A percentile compares a stretch with the other conserved stretches of the same genome.
Evolutionary conservation across 2,797 vertebrate species (phyloP).

Genomic region (Ataeniobius toweri): DNA sequence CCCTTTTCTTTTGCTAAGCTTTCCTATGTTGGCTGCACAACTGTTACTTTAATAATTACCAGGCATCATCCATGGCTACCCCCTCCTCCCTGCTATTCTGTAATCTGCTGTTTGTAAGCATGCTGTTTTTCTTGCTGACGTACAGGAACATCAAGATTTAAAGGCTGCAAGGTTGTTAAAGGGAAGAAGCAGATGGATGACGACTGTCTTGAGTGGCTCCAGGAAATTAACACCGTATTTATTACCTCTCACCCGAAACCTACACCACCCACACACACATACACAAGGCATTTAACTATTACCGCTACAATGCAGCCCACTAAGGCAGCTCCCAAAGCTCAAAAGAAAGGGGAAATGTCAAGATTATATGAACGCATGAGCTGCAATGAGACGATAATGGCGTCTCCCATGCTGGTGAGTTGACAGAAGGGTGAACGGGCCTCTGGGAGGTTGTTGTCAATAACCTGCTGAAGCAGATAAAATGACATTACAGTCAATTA

Average conservation of each 20-base stretch:
- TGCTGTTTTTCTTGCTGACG: constrained; percentile 33
- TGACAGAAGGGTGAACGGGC: constrained; percentile 74
- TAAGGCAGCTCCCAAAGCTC: constrained; percentile 44
- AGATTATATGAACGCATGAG: constrained; percentile 63
- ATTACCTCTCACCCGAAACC: constrained; percentile 51
- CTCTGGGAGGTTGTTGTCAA: constrained; percentile 75
- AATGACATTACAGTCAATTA: constrained; percentile 78
- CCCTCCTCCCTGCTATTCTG: constrained; percentile 23
- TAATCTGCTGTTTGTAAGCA: constrained; percentile 22
- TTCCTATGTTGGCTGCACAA: constrained; percentile 36
- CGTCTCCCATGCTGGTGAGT: constrained; percentile 65
- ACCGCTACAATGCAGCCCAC: constrained; percentile 38
- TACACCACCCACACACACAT: constrained; percentile 8
- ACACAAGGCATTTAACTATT: constrained; percentile 30
- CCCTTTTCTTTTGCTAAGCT: constrained; percentile 46
- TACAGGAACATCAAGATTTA: constrained; percentile 49
- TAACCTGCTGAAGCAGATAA: constrained; percentile 72
- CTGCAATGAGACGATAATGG: constrained; percentile 76
- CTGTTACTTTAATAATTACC: constrained; percentile 53
- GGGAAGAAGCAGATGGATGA: constrained; percentile 66
- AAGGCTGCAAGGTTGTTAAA: constrained; percentile 43
- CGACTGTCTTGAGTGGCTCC: constrained; percentile 57
- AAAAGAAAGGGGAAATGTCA: constrained; percentile 63
- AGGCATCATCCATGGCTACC: constrained; percentile 35
- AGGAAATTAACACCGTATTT: constrained; percentile 71